phyloP scores from a whole-genome alignment of 2,113 vertebrate species.

The Tragulus kanchil region DNA sequence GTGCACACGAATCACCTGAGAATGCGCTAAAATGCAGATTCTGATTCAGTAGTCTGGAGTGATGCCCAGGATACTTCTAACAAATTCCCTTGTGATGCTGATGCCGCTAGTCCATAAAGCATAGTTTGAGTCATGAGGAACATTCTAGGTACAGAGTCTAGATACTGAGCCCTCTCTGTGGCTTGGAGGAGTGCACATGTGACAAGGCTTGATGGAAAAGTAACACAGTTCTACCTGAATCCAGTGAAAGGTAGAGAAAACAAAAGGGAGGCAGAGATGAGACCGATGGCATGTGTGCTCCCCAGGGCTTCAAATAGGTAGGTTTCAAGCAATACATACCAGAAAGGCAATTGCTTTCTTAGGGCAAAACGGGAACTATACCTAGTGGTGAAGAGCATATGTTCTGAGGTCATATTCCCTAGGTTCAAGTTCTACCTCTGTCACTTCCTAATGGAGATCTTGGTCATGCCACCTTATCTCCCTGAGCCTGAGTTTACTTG shows the following conservation, averaged over 20 bases:
- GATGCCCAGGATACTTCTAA: background rate
- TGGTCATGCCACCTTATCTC: background rate
- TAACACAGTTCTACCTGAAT: background rate
- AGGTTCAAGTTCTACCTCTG: background rate
- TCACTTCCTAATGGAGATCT: slow-evolving; percentile 19
- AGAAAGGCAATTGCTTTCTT: background rate
- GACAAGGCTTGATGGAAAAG: background rate
- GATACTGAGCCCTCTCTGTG: background rate
- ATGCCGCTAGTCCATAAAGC: background rate
- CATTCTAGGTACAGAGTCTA: background rate
- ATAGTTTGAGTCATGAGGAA: slow-evolving; percentile 6
- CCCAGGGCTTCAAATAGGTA: background rate
- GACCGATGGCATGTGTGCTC: background rate
- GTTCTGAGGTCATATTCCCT: background rate
- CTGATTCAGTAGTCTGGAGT: background rate
- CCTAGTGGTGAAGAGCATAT: background rate
- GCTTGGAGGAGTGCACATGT: background rate
- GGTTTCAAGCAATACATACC: background rate
- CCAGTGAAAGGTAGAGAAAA: background rate
- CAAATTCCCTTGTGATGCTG: background rate
- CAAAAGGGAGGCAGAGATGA: background rate
- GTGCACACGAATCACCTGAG: background rate
- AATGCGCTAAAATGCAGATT: slow-evolving; percentile 58
- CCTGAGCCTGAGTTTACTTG: background rate
- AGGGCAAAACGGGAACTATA: background rate